Evolutionary conservation across 64 coral and sea anemone species (phyloP), one percentile per base, ranked within the genome.

Genomic region (Montipora efflorescens): DNA sequence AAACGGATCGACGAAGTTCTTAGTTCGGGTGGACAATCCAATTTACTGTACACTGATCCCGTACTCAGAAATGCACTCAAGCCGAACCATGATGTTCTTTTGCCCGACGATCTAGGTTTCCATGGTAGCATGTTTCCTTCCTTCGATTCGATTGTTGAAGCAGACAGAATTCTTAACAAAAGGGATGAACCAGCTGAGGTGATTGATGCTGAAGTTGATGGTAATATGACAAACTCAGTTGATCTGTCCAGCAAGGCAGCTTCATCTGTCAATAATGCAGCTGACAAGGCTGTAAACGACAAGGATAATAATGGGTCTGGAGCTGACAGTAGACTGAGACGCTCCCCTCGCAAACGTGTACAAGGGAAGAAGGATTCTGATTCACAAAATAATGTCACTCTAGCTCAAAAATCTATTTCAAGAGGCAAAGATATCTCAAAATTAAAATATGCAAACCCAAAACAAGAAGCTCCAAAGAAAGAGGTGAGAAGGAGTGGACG

Each of bases 1-100:
- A 98, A 98, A 47, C 89, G 93, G 19, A 98, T 98, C 77, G 87
- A 93, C 45, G 96, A 98, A 57, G 96, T 91, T 86, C 79, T 97
- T 1, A 86, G 82, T 47, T 92, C 96, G 1, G 83, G 84, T 4
- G 96, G 91, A 16, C 93, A 98, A 80, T 87, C 89, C 0, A 98
- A 94, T 58, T 69, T 98, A 3, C 89, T 98, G 1, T 95, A 95
- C 50, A 88, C 59, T 10, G 82, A 86, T 91, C 96, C 16, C 80
- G 93, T 23, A 50, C 83, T 70, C 76, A 90, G 25, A 67, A 81
- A 11, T 92, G 74, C 75, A 67, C 59, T 50, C n/a, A 93, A 77
- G 66, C 46, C 67, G 22, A 90, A 95, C 59, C 93, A 90, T 22
- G 93, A 95, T 76, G 88, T 95, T 19, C 89, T 83, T 55, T 90